These are phyloP conservation scores for Spinibarbus caldwelli DNA, from an alignment of 2,797 vertebrate species.

Conservation along the genomic window DNA sequence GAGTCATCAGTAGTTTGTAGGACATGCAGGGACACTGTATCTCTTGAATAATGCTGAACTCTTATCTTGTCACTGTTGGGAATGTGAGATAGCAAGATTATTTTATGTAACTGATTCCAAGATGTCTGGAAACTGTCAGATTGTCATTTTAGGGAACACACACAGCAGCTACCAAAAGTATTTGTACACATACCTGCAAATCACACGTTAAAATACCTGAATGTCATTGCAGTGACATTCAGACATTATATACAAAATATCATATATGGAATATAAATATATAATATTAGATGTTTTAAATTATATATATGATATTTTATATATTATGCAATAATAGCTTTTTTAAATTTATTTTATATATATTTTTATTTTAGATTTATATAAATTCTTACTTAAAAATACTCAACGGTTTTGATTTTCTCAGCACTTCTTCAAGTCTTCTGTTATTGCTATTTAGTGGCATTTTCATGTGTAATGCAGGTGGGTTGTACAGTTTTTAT, in stretches of 20 bases:
- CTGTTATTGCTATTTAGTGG: no score
- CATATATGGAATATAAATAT: no score
- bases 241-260: background rate
- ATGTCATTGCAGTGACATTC: background rate
- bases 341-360: background rate
- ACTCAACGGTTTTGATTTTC: background rate
- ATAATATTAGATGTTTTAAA: no score
- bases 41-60: conserved; percentile 9
- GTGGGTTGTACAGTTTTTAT: no score
- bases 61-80: conserved; percentile 11
- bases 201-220: background rate
- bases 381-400: no score
- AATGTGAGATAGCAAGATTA: background rate
- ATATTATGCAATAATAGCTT: background rate
- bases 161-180: background rate
- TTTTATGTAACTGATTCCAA: conserved; percentile 8
- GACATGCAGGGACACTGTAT: background rate
- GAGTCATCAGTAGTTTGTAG: background rate
- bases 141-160: background rate
- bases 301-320: no score
- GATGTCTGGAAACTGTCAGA: conserved; percentile 17
- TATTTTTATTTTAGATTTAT: background rate
- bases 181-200: background rate
- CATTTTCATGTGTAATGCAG: no score
- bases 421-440: no score